phyloP scores from a whole-genome alignment of 2,888 invertebrate species.

The Microctonus hyperodae region DNA sequence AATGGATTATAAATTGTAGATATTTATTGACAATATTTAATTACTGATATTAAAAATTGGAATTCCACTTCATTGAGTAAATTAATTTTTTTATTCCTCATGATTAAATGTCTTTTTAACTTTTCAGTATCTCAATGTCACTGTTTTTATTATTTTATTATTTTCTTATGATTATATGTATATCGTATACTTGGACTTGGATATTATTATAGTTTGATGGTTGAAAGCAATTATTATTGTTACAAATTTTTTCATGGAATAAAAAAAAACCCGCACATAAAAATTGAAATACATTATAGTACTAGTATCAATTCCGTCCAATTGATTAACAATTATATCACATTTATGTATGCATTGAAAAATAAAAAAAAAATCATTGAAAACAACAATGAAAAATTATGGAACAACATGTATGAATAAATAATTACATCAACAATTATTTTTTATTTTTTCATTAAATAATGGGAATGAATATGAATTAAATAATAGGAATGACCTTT shows the following conservation, averaged over 20 bases:
- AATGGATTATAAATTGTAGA: neutral
- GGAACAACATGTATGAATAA: too few species aligned
- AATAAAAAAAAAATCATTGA: slow-evolving; percentile 7
- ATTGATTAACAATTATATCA: neutral
- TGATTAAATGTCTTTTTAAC: neutral
- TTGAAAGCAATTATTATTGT: too few species aligned
- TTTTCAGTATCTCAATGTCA: too few species aligned
- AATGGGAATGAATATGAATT: too few species aligned
- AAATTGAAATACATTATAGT: neutral
- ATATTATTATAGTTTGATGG: neutral
- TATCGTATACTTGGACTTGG: neutral
- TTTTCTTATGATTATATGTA: neutral
- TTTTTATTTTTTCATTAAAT: neutral
- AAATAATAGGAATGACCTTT: too few species aligned
- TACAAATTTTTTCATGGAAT: too few species aligned
- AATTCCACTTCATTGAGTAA: neutral
- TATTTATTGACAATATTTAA: neutral
- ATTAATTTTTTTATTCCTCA: neutral
- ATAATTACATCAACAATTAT: too few species aligned
- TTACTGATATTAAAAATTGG: neutral
- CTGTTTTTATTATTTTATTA: too few species aligned
- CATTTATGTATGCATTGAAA: neutral
- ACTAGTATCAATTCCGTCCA: neutral
- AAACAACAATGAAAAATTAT: slow-evolving; percentile 22
- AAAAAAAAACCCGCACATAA: too few species aligned